Conservation (phyloP, 2,888 invertebrate species). For the Micropterix aruncella region DNA sequence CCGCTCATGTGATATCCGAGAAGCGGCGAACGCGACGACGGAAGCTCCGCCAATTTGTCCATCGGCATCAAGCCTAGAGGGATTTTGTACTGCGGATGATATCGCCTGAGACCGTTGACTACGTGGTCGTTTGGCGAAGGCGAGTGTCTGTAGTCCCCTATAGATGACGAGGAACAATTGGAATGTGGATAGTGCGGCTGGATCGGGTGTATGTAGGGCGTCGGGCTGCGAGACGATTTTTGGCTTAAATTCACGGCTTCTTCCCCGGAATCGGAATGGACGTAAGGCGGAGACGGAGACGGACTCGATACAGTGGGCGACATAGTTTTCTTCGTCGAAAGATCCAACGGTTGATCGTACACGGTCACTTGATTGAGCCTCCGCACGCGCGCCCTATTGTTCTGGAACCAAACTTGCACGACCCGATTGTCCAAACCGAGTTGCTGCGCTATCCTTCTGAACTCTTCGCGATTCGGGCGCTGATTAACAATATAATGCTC, state of each 20-base stretch:
- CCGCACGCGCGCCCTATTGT: conserved; percentile 80
- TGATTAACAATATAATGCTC: conserved; percentile 84
- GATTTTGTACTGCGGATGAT: conserved; percentile 19
- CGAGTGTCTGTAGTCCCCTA: conserved; percentile 32
- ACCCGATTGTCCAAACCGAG: conserved; percentile 65
- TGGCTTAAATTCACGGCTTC: conserved; percentile 70
- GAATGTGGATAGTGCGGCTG: conserved; percentile 41
- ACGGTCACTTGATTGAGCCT: conserved; percentile 38
- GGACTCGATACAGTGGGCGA: conserved; percentile 42
- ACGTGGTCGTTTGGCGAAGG: conserved; percentile 31
- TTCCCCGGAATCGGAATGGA: conserved; percentile 47
- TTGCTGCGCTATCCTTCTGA: conserved; percentile 73
- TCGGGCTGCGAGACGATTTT: conserved; percentile 49
- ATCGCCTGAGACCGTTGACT: conserved; percentile 13
- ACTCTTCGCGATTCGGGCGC: conserved; percentile 87
- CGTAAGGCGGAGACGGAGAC: conserved; percentile 46
- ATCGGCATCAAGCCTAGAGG: conserved; percentile 10
- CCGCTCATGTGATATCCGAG: conserved; percentile 37
- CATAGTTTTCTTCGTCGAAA: conserved; percentile 68
- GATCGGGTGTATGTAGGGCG: conserved; percentile 37
- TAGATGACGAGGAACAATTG: conserved; percentile 42
- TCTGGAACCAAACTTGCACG: conserved; percentile 94
- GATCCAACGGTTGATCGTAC: conserved; percentile 74
- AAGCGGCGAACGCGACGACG: conserved; percentile 35
- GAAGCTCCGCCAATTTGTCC: conserved; percentile 11